Conservation (phyloP, 2,888 invertebrate genomes). For the Mesorhabditis belari region DNA sequence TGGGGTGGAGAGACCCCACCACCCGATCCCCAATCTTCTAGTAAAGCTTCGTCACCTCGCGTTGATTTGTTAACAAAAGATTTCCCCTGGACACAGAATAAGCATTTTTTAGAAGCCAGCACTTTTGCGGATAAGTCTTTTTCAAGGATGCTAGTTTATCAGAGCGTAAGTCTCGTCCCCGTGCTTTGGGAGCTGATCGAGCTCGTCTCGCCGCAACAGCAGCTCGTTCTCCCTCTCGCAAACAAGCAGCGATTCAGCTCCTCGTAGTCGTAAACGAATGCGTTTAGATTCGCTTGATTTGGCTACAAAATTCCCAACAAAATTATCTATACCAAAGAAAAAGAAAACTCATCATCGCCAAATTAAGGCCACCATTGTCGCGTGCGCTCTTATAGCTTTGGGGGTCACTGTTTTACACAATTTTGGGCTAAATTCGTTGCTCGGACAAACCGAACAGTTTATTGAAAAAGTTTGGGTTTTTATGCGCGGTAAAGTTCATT, state of each 20-base stretch:
- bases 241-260: constrained; percentile 1
- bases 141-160: neutral
- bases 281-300: neutral
- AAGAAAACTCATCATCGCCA: neutral
- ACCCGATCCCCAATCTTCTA: constrained; percentile 2
- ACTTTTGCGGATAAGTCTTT: neutral
- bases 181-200: neutral
- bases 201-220: neutral
- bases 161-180: neutral
- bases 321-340: no score
- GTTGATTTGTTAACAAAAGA: no score
- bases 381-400: neutral
- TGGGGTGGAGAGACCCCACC: constrained; percentile 6
- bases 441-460: neutral
- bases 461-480: neutral
- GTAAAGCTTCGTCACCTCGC: neutral
- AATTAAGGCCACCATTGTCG: neutral
- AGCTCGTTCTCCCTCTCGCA: neutral
- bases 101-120: neutral
- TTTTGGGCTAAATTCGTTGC: neutral
- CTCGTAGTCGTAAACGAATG: constrained; percentile 3
- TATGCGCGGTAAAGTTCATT: neutral
- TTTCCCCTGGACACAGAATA: no score
- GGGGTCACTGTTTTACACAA: neutral
- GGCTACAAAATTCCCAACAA: no score